Percentiles rank a stretch among this genome's conserved stretches.
These are phyloP conservation scores for Drosophila truncata DNA, from an alignment of 1,140 invertebrate genomes.

Conservation along the genomic window DNA sequence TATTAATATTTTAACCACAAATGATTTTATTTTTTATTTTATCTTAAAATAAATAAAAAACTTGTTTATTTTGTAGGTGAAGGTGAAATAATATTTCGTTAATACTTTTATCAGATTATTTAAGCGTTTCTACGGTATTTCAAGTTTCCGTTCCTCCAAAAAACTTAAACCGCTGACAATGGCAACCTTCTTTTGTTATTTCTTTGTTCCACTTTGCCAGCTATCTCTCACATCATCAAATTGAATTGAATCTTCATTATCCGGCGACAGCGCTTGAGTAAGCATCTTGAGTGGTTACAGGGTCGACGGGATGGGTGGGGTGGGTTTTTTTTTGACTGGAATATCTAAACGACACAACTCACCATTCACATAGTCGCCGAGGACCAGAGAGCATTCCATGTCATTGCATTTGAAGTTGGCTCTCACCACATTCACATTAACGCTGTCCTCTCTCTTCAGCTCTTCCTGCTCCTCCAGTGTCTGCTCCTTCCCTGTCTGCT, in stretches of 20 bases:
- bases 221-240: conserved; percentile 30
- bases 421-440: conserved; percentile 56
- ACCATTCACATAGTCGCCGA: conserved; percentile 67
- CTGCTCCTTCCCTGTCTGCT: not conserved
- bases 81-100: no score
- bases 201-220: conserved; percentile 31
- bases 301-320: not conserved
- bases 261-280: conserved; percentile 26
- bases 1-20: not conserved
- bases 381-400: conserved; percentile 64
- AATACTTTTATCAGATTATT: no score
- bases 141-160: not conserved
- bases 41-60: no score
- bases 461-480: conserved; percentile 1
- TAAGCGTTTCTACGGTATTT: not conserved
- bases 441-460: conserved; percentile 31
- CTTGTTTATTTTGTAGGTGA: no score
- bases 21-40: not conserved
- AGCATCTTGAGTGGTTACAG: conserved; percentile 23
- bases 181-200: conserved; percentile 17
- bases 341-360: conserved; percentile 31
- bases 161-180: not conserved
- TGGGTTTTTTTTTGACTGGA: no score
- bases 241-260: conserved; percentile 51
- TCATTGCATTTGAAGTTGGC: conserved; percentile 68